These are phyloP conservation scores for Rattus norvegicus DNA, from an alignment of 2,113 vertebrate species.

Conservation along the genomic window GRCr8 NC_086019.1:234091001-234091500, in stretches of 20 bases:
- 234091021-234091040: neutral
- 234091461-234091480: neutral
- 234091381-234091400: neutral
- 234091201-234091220: constrained; percentile 14
- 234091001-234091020: constrained; percentile 38
- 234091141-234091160: constrained; percentile 17
- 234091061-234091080: constrained; percentile 22
- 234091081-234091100: constrained; percentile 33
- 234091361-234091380: neutral
- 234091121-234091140: neutral
- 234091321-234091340: neutral
- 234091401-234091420: neutral
- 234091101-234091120: neutral
- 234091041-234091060: neutral
- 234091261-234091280: neutral
- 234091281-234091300: neutral
- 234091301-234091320: neutral
- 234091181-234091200: neutral
- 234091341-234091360: neutral
- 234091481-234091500: neutral
- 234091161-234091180: neutral
- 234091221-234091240: neutral
- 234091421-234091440: neutral
- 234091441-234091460: neutral
- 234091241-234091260: neutral